Percentiles rank a stretch among this genome's conserved stretches.
These are phyloP conservation scores for Brachyopa scutellaris DNA, from an alignment of 2,888 invertebrate species.

Conservation along the genomic window DNA sequence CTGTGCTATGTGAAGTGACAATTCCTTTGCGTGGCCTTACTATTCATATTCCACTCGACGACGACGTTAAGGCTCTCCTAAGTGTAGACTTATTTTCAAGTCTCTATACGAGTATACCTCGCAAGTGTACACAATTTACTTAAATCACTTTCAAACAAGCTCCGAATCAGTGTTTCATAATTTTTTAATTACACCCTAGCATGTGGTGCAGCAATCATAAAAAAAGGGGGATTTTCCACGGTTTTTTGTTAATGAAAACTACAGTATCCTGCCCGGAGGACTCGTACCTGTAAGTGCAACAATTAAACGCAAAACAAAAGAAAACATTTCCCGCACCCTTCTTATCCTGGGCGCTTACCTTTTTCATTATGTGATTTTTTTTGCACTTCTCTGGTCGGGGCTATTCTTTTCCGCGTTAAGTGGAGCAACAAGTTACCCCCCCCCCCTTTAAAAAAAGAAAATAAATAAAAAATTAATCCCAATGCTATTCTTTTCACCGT, in stretches of 20 bases:
- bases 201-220: conserved; percentile 28
- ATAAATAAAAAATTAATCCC: conserved; percentile 16
- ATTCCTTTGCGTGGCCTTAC: too few species aligned
- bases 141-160: neutral
- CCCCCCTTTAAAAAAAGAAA: neutral
- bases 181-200: conserved; percentile 41
- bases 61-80: too few species aligned
- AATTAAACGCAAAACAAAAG: conserved; percentile 35
- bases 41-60: too few species aligned
- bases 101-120: too few species aligned
- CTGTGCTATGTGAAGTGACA: too few species aligned
- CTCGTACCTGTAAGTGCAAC: conserved; percentile 19
- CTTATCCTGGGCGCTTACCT: conserved; percentile 14
- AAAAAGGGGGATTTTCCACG: neutral
- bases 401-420: conserved; percentile 46
- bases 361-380: conserved; percentile 10
- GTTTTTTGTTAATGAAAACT: neutral
- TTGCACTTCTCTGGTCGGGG: neutral
- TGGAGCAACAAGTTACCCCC: conserved; percentile 52
- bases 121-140: neutral
- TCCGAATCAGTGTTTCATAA: neutral
- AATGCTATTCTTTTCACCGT: conserved; percentile 12
- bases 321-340: neutral
- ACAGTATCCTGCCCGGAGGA: too few species aligned
- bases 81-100: too few species aligned